phyloP scores from a whole-genome alignment of 1,140 invertebrate genomes.

The Gerris buenoi region DNA sequence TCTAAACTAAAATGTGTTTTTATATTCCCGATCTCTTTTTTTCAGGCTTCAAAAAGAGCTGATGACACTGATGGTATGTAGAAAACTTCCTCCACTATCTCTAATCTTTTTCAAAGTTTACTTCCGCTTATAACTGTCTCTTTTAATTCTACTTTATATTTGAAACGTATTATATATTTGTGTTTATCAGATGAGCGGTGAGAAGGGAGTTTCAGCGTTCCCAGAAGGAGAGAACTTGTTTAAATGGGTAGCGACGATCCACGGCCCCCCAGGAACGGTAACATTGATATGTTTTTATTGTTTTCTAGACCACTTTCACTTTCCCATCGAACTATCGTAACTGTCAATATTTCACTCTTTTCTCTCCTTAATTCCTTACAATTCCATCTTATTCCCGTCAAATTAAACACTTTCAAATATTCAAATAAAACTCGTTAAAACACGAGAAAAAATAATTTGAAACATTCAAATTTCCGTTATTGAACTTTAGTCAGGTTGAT shows the following conservation, averaged over 20 bases:
- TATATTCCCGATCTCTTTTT: constrained; percentile 24
- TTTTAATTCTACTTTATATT: constrained; percentile 10
- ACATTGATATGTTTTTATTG: constrained; percentile 20
- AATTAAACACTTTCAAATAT: no score
- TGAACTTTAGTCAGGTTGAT: no score
- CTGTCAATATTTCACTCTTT: no score
- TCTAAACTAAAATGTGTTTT: constrained; percentile 4
- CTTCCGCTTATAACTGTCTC: not conserved
- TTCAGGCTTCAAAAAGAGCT: constrained; percentile 64
- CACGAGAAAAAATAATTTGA: no score
- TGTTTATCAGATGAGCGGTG: constrained; percentile 49
- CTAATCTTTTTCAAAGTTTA: not conserved
- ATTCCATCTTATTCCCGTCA: no score
- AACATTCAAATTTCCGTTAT: no score
- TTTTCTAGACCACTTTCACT: not conserved
- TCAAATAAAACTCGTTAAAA: no score
- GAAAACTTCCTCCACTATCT: constrained; percentile 4
- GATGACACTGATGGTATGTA: constrained; percentile 57
- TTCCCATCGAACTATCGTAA: no score
- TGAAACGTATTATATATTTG: constrained; percentile 3
- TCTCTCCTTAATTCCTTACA: no score
- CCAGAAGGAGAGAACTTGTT: constrained; percentile 92
- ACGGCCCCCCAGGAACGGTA: constrained; percentile 74
- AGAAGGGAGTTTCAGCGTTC: constrained; percentile 88
- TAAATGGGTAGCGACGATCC: constrained; percentile 88